These are phyloP conservation scores for Cheilosia vulpina DNA, from an alignment of 2,888 invertebrate genomes.

Conservation along the genomic window DNA sequence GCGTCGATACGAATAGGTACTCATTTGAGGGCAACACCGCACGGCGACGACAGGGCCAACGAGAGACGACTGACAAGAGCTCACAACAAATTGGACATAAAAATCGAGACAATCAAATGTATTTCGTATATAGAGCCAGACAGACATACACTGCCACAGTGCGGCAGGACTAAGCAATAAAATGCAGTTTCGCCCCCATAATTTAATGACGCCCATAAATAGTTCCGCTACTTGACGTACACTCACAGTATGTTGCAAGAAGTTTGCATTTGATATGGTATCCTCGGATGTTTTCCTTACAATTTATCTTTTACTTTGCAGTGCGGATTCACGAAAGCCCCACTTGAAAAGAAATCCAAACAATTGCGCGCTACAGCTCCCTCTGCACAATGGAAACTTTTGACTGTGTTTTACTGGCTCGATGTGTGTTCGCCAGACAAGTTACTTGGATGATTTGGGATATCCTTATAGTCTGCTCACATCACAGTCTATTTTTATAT, in stretches of 20 bases:
- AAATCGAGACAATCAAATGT: slow-evolving; percentile 43
- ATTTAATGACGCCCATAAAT: slow-evolving; percentile 53
- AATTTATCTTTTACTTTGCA: slow-evolving; percentile 34
- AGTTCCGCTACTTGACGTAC: slow-evolving; percentile 43
- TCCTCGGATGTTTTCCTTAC: slow-evolving; percentile 36
- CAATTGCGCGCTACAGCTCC: slow-evolving; percentile 20
- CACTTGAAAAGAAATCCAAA: slow-evolving; percentile 19
- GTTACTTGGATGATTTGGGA: slow-evolving; percentile 47
- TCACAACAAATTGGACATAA: slow-evolving; percentile 48
- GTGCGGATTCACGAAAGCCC: not conserved
- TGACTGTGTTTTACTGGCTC: not conserved
- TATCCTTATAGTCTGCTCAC: slow-evolving; percentile 15
- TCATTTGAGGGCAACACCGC: slow-evolving; percentile 3
- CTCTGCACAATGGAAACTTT: slow-evolving; percentile 27
- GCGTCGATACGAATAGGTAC: slow-evolving; percentile 6
- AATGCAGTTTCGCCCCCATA: slow-evolving; percentile 55
- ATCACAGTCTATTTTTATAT: slow-evolving; percentile 40
- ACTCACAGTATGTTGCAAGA: slow-evolving; percentile 19
- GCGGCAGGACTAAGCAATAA: slow-evolving; percentile 27
- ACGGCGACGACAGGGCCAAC: not conserved
- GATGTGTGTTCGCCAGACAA: slow-evolving; percentile 3
- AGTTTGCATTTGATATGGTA: slow-evolving; percentile 53
- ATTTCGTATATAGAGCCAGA: not conserved
- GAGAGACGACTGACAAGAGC: slow-evolving; percentile 4
- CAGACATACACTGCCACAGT: not conserved